Conservation (phyloP, 2,797 vertebrate genomes). For the Pristis pectinata region DNA sequence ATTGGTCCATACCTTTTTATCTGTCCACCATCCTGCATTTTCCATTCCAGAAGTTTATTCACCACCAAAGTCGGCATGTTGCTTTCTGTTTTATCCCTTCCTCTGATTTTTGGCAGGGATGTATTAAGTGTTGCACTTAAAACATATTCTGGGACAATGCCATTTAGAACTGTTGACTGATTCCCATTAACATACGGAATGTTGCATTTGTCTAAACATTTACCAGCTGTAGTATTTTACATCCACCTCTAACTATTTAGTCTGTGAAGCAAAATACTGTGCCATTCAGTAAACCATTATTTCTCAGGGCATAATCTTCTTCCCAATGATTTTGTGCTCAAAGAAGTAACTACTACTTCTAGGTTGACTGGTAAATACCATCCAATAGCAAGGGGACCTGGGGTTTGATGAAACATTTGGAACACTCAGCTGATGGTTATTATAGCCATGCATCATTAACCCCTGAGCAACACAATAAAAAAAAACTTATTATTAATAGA, state of each 20-base stretch:
- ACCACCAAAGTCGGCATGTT: background rate
- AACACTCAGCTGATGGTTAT: constrained; percentile 98
- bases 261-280: background rate
- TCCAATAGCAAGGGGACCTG: constrained; percentile 88
- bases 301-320: background rate
- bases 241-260: background rate
- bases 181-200: too few relatives aligned
- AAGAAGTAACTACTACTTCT: constrained; percentile 48
- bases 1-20: background rate
- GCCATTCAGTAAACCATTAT: background rate
- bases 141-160: background rate
- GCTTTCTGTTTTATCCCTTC: background rate
- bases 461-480: constrained; percentile 91
- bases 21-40: background rate
- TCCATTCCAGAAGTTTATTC: background rate
- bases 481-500: constrained; percentile 95
- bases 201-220: background rate
- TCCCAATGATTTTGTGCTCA: background rate
- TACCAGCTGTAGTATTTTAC: too few relatives aligned
- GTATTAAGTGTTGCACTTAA: background rate
- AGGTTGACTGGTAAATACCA: constrained; percentile 86
- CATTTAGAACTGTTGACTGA: background rate
- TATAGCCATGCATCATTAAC: constrained; percentile 99
- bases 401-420: constrained; percentile 99
- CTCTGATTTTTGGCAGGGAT: background rate